Conservation (phyloP, 2,113 vertebrate genomes). For the Sardina pilchardus region DNA sequence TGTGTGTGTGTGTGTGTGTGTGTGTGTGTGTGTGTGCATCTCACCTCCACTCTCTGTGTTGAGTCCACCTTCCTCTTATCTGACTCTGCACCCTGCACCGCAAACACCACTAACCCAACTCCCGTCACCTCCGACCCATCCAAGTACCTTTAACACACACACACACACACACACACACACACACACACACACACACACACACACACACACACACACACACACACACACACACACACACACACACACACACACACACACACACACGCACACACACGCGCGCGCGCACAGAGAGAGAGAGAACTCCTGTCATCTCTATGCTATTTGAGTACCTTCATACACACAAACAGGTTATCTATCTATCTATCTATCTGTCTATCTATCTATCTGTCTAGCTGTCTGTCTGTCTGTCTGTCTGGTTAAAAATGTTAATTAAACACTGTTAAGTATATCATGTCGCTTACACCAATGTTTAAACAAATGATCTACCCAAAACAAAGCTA, state of each 20-base stretch:
- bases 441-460: neutral
- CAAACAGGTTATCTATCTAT: too few species aligned
- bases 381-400: too few species aligned
- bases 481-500: neutral
- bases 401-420: too few species aligned
- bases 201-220: neutral
- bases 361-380: too few species aligned
- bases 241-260: neutral
- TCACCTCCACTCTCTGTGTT: constrained; percentile 68
- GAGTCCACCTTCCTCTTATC: constrained; percentile 62
- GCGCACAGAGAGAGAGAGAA: too few species aligned
- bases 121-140: constrained; percentile 74
- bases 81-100: constrained; percentile 53
- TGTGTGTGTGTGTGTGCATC: neutral
- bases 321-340: too few species aligned
- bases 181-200: neutral
- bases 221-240: neutral
- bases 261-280: too few species aligned
- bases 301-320: too few species aligned
- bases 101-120: constrained; percentile 78
- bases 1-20: neutral
- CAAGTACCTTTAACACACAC: constrained; percentile 70
- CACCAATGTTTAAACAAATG: neutral
- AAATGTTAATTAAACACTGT: too few species aligned
- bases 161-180: neutral